Evolutionary conservation across 2,113 vertebrate species (phyloP), one percentile per base, ranked within the genome.

Genomic region (Lanius ludovicianus): DNA sequence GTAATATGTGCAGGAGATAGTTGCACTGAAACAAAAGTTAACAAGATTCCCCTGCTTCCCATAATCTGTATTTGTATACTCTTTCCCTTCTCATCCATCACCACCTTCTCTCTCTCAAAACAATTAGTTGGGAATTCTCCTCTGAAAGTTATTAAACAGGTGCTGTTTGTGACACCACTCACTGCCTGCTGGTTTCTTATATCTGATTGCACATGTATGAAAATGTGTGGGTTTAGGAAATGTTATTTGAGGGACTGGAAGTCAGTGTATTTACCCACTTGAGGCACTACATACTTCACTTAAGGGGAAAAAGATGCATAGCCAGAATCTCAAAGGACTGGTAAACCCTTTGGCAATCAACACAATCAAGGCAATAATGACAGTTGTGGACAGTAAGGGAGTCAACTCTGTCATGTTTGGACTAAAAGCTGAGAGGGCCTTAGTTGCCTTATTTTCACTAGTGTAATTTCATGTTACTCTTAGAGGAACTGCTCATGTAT

Each of bases 111-210:
- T 71, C 37, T 46, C 33, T 60, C 35, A 16, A 33, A 68, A 35
- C 7, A 77, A 6, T 13, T 9, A 47, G 6, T 49, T 50, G 52
- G 44, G 52, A 80, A 74, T 80, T 73, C 33, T 73, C 13, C 23
- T 50, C 44, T 64, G 23, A 6, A 64, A 21, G 33, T 28, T 41
- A 64, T 83, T n/a, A 23, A 71, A 55, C 33, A 52, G 41, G 37
- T 47, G 35, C 15, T 4, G 1, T 79, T 84, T 4, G 7, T 71
- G 33, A 63, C 37, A 73, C 10, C 27, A 33, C 15, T 65, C 0
- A 0, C 27, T 49, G 42, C 56, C 50, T 73, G 22, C 31, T 3
- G 0, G 22, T 53, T 52, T 63, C 20, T 75, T 84, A 0, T 16
- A 23, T 27, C 46, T 46, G 49, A 80, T 28, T 62, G 27, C 12